phyloP scores from a whole-genome alignment of 2,888 invertebrate genomes.

The Tromatobia lineatoria region DNA sequence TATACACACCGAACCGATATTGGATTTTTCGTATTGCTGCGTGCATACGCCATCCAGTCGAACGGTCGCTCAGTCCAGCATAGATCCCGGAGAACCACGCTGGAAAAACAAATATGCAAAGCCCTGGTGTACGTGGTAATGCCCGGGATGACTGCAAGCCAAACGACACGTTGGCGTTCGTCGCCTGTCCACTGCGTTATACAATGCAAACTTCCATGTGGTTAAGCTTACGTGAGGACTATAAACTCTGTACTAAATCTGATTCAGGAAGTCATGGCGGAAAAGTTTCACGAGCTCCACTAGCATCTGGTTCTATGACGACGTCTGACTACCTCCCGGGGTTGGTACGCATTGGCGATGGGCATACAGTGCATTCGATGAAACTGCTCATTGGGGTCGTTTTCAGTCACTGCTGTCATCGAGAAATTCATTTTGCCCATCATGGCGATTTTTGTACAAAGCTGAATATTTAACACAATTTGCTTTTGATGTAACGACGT shows the following conservation, averaged over 20 bases:
- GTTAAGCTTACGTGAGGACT: constrained; percentile 34
- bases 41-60: constrained; percentile 16
- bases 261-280: constrained; percentile 40
- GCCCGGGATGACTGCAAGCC: constrained; percentile 45
- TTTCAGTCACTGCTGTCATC: not conserved
- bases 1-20: constrained; percentile 47
- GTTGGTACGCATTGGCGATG: constrained; percentile 33
- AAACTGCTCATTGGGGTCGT: not conserved
- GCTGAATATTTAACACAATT: no score
- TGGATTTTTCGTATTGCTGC: constrained; percentile 56
- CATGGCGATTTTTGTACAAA: no score
- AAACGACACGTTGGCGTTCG: constrained; percentile 46
- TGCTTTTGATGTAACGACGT: no score
- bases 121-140: constrained; percentile 41
- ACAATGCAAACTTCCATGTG: constrained; percentile 43
- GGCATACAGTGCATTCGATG: constrained; percentile 43
- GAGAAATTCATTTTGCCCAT: no score
- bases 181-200: constrained; percentile 58
- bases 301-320: constrained; percentile 14
- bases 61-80: not conserved
- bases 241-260: constrained; percentile 51
- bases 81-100: not conserved
- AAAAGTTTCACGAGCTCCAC: constrained; percentile 36
- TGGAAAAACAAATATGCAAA: constrained; percentile 33
- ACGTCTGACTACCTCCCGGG: constrained; percentile 18